Evolutionary conservation across 2,797 vertebrate species (phyloP), one percentile per base, ranked within the genome.

Genomic region (Sebastes taczanowskii): DNA sequence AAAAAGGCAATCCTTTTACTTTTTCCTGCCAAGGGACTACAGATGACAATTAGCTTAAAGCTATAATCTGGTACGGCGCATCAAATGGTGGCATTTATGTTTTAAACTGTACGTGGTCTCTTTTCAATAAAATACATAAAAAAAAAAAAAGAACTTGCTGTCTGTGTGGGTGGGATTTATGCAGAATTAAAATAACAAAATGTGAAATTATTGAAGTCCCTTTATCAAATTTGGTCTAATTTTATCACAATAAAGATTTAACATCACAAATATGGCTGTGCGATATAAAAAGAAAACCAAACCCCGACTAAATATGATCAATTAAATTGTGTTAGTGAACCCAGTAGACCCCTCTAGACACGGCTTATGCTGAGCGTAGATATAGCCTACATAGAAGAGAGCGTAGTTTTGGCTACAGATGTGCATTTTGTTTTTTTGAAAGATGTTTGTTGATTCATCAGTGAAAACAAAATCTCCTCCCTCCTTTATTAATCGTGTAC

Each of bases 401-500:
- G 11, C 46, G 22, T 38, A 34, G 2, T 27, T 32, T 16, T 16
- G 27, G 13, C 27, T 71, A 11, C 46, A 71, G 6, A 61, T 59
- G 23, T 53, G 59, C 38, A 46, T 7, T 46, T 71, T 56, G 18
- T n/a, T 30, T 61, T 27, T 67, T 56, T 38, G 5, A n/a, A 53
- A 18, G 34, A 8, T 13, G 3, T 35, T 53, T 46, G 18, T 20
- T 52, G 49, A 64, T 58, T 49, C 22, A 30, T 34, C 7, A 52
- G 27, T 34, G n/a, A 69, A 53, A 68, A 38, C 5, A 7, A 13
- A 64, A 49, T 64, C 27, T 38, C 5, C 4, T 18, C 16, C 42
- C 42, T 46, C 16, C 16, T 71, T 59, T 69, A 83, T 79, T 71
- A 74, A 85, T 53, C 38, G 7, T 83, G 32, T 34, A 32, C 14